Evolutionary conservation across 2,888 invertebrate genomes (phyloP).

Genomic region (Muscina levida): DNA sequence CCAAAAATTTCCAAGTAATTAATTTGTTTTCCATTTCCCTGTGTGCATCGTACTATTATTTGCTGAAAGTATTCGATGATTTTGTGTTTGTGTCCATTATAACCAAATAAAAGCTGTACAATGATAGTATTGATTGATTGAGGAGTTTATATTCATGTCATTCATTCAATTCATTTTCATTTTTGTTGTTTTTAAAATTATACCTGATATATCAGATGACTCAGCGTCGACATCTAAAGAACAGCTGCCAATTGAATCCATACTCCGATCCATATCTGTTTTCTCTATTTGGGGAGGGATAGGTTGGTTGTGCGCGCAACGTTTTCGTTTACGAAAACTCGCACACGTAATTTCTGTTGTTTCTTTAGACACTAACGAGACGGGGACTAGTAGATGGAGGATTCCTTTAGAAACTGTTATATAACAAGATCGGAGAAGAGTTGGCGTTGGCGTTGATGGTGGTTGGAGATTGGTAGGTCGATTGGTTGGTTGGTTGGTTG

Average conservation of each 20-base stretch:
- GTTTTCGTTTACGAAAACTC: conserved; percentile 22
- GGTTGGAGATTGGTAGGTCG: neutral
- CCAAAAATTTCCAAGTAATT: too few relatives aligned
- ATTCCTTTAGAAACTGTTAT: conserved; percentile 31
- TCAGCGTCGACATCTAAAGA: conserved; percentile 90
- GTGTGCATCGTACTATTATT: neutral
- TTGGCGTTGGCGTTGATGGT: neutral
- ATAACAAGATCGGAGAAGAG: conserved; percentile 5
- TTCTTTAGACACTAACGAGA: neutral
- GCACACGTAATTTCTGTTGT: too few relatives aligned
- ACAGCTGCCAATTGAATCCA: conserved; percentile 93
- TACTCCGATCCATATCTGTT: conserved; percentile 85
- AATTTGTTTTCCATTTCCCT: neutral
- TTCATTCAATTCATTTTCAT: conserved; percentile 34
- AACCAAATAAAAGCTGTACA: neutral
- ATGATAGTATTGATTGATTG: neutral
- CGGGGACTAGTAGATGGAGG: neutral
- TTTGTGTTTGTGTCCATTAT: too few relatives aligned
- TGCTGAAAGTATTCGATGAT: conserved; percentile 1
- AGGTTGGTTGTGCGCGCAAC: conserved; percentile 18
- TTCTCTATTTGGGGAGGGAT: conserved; percentile 6
- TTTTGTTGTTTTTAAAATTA: too few relatives aligned
- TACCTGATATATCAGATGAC: conserved; percentile 88
- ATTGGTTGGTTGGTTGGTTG: neutral
- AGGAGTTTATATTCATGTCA: conserved; percentile 3